Base-by-base conservation (phyloP, 2,797 vertebrate species). In the Galagoides demidoff region DNA sequence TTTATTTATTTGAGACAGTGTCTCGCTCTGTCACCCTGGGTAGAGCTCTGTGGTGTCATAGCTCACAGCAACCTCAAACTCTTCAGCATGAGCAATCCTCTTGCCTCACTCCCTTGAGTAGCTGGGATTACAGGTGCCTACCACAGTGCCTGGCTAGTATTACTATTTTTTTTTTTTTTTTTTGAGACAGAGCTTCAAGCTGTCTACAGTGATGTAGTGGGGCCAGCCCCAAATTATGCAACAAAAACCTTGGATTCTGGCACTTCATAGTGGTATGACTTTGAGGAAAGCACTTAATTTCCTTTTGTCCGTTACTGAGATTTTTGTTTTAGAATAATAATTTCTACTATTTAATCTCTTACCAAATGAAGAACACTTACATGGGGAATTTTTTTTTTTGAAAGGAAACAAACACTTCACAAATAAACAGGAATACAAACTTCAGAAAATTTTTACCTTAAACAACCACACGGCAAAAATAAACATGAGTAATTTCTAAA, bases 401-500 rank as follows among this genome's bases (percentile, higher is more conserved):
- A 85, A 92, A 85, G 19, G 81, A 95, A 84, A 79, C 70, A 13
- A 82, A 1, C 2, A 73, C 22, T 85, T 90, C 83, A 68, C 45
- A 81, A 70, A 73, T 61, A 88, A 85, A 39, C 12, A 55, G 76
- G n/a, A 88, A 74, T 52, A 6, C 11, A 86, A 81, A 91, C 81
- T 91, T 82, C 3, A 34, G n/a, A 77, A 82, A 85, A 73, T 20
- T 89, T 95, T 74, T 86, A 49, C 27, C 5, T 84, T 34, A 52
- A 59, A 43, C 12, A 83, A 90, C 89, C 13, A 76, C 16, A 37
- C 71, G 6, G 11, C 16, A 82, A 94, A 93, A 93, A 92, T 77
- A 86, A 94, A 93, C 55, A 9, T 66, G 43, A 95, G 7, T 90
- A 71, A 87, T 92, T 92, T 94, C 13, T 92, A 97, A 95, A 78